phyloP scores from a whole-genome alignment of 2,797 vertebrate species.

The Brachyrhaphis roseni region DNA sequence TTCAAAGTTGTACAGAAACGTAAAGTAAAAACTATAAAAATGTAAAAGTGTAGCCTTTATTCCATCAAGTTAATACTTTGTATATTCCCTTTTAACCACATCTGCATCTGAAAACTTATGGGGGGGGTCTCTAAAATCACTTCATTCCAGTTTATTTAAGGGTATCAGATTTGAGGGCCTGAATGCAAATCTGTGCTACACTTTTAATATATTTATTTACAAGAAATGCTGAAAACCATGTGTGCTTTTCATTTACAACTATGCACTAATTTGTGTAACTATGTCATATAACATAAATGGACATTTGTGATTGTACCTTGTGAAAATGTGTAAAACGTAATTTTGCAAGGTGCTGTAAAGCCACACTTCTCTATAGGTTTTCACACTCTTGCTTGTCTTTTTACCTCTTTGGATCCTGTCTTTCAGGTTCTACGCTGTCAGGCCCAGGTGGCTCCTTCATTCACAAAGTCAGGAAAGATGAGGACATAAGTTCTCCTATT shows the following conservation, averaged over 20 bases:
- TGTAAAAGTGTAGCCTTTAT: neutral
- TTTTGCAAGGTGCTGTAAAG: neutral
- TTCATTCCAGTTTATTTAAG: neutral
- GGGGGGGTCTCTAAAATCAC: neutral
- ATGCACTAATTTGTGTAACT: neutral
- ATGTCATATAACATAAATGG: neutral
- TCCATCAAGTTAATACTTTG: neutral
- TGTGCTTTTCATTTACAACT: neutral
- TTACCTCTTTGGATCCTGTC: neutral
- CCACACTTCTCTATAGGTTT: neutral
- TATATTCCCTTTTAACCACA: neutral
- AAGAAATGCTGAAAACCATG: neutral
- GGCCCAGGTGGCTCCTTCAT: constrained; percentile 67
- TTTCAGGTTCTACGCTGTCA: constrained; percentile 50
- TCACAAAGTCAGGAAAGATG: constrained; percentile 88
- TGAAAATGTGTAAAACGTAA: neutral
- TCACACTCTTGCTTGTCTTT: neutral
- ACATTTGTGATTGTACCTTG: neutral
- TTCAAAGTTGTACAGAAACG: neutral
- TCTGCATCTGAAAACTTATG: neutral
- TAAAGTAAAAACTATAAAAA: neutral
- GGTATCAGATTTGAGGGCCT: neutral
- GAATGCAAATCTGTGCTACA: neutral
- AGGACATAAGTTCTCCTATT: constrained; percentile 92
- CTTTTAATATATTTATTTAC: neutral